These are phyloP conservation scores for Spondyliosoma cantharus DNA, from an alignment of 2,797 vertebrate species.

Conservation along the genomic window DNA sequence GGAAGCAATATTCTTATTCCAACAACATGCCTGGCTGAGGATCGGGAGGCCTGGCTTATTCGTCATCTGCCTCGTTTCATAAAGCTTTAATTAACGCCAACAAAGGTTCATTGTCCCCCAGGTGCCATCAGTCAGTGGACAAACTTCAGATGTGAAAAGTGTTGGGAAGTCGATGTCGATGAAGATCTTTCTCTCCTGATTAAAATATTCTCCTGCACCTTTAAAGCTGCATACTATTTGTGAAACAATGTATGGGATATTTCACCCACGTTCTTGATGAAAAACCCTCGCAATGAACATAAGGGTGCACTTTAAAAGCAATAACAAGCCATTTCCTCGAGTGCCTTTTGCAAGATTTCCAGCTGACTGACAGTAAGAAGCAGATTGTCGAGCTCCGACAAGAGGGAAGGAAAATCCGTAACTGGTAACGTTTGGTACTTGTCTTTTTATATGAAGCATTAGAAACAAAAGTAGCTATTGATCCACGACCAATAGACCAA, in stretches of 20 bases:
- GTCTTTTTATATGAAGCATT: background rate
- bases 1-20: constrained; percentile 53
- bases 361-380: constrained; percentile 15
- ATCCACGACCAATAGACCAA: too few relatives aligned
- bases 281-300: constrained; percentile 27
- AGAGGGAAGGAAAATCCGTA: background rate
- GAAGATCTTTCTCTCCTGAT: too few relatives aligned
- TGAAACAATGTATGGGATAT: background rate
- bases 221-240: background rate
- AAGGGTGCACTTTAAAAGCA: constrained; percentile 42
- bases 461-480: background rate
- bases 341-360: constrained; percentile 25
- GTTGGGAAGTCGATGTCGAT: constrained; percentile 14
- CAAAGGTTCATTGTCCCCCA: constrained; percentile 49
- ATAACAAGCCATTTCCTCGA: constrained; percentile 39
- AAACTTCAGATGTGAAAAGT: background rate
- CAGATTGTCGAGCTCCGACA: background rate
- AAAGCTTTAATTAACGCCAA: constrained; percentile 56
- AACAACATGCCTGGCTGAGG: constrained; percentile 37
- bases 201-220: background rate
- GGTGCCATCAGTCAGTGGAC: constrained; percentile 36
- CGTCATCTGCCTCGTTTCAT: constrained; percentile 43
- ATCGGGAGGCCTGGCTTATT: constrained; percentile 27
- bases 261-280: constrained; percentile 12
- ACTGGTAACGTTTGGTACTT: background rate